Evolutionary conservation across 2,113 vertebrate genomes (phyloP), one percentile per base, ranked within the genome.

Genomic region (Psophia crepitans): DNA sequence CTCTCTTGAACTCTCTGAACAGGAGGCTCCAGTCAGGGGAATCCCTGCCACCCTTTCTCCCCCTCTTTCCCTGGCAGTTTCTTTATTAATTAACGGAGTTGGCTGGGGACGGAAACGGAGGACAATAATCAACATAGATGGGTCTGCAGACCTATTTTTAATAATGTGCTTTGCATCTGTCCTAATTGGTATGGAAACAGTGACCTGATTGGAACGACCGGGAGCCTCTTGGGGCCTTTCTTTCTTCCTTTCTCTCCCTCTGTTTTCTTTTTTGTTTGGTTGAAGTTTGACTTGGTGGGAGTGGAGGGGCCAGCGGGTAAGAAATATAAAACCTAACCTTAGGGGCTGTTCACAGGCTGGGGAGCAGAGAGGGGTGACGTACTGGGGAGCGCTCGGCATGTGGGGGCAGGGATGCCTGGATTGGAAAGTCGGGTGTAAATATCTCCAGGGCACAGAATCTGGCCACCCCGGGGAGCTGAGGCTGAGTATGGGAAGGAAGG

Each of bases 71-170:
- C 95, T 97, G 93, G 96, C 97, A 93, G 95, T 96, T 95, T 97
- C 97, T 97, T 97, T 97, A 97, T 97, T 97, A 98, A 98, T 98
- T 98, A 98, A 98, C 93, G 94, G 93, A 98, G 95, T 98, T 98
- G 98, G 98, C 97, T 96, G 96, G 95, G 90, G 96, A 97, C 91
- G 97, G 98, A 96, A 97, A 97, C 68, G 73, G 92, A 96, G 97
- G 97, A 98, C 98, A 98, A 98, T 98, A 97, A 97, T 97, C 97
- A 96, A 96, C 97, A 97, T 91, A 98, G 97, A 97, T 96, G 96
- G 97, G 97, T 95, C 96, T 97, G 96, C 95, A 97, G 97, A 97
- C 98, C 97, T 98, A 97, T 97, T 97, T 98, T 98, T 97, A 97
- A 98, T 98, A 97, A 97, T 96, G 96, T 97, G 96, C 96, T 97